These are phyloP conservation scores for Cryptocephalus moraei DNA, from an alignment of 2,888 invertebrate genomes.

Conservation along the genomic window DNA sequence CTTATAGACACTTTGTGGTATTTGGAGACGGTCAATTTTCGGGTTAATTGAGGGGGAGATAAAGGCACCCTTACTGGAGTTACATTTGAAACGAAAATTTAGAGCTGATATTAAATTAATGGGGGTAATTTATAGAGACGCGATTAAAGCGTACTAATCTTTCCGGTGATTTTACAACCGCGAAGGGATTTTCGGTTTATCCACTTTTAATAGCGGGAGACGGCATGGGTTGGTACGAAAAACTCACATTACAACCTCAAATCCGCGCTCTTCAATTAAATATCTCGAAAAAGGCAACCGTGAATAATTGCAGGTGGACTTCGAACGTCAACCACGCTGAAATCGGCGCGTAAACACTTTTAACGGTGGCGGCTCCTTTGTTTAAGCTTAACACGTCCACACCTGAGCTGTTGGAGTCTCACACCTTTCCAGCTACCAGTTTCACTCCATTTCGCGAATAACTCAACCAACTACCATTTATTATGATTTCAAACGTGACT, in stretches of 20 bases:
- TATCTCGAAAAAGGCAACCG: no score
- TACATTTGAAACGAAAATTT: no score
- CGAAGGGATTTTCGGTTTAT: no score
- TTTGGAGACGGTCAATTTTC: slow-evolving; percentile 6
- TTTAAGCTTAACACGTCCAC: slow-evolving; percentile 12
- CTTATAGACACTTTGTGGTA: slow-evolving; percentile 7
- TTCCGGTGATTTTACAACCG: no score
- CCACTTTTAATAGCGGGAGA: no score
- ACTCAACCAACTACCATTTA: slow-evolving; percentile 10
- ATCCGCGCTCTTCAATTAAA: no score
- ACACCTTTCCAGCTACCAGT: slow-evolving; percentile 31
- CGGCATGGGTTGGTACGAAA: no score
- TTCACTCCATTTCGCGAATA: slow-evolving; percentile 29
- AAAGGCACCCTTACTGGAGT: background rate
- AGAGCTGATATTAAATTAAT: no score
- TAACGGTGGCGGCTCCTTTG: background rate
- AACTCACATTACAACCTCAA: no score
- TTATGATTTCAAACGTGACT: background rate
- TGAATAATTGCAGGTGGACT: no score
- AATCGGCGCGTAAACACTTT: background rate
- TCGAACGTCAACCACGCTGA: no score
- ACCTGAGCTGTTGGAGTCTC: slow-evolving; percentile 29
- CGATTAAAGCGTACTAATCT: no score
- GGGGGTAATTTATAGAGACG: background rate
- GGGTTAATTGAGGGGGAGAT: background rate